Evolutionary conservation across 2,888 invertebrate species (phyloP).

Genomic region (Tiphia femorata): DNA sequence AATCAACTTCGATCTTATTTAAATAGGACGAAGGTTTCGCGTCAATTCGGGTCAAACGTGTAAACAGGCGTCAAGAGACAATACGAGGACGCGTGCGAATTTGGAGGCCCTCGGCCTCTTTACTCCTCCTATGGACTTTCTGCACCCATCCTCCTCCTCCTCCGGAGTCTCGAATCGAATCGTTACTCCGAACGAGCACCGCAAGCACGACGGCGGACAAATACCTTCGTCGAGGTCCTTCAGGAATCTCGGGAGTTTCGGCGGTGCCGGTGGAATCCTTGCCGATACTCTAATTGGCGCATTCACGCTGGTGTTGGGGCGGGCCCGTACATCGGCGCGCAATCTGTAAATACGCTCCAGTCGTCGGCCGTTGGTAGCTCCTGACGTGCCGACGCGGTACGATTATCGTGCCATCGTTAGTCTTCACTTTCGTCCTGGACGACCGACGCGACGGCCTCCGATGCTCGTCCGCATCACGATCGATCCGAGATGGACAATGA

Average conservation of each 20-base stretch:
- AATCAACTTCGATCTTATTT: slow-evolving; percentile 5
- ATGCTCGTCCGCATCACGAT: too few species aligned
- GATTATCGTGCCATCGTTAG: too few species aligned
- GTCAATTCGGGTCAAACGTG: slow-evolving; percentile 49
- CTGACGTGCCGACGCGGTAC: too few species aligned
- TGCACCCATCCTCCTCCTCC: not conserved
- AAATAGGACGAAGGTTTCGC: slow-evolving; percentile 10
- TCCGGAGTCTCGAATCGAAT: slow-evolving; percentile 55
- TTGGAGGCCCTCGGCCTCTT: too few species aligned
- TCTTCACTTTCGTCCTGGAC: too few species aligned
- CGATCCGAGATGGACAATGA: too few species aligned
- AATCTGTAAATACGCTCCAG: slow-evolving; percentile 33
- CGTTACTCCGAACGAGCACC: slow-evolving; percentile 56
- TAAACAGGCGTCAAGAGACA: slow-evolving; percentile 48
- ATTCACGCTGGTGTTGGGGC: slow-evolving; percentile 56
- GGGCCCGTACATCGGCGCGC: slow-evolving; percentile 38
- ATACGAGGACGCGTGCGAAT: slow-evolving; percentile 42
- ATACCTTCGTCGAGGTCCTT: slow-evolving; percentile 63
- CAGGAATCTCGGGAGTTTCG: slow-evolving; percentile 63
- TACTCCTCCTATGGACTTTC: too few species aligned
- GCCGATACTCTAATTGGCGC: slow-evolving; percentile 65
- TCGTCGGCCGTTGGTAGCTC: too few species aligned
- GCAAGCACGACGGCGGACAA: slow-evolving; percentile 61
- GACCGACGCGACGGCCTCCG: too few species aligned
- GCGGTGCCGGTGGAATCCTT: slow-evolving; percentile 60